A percentile compares a stretch with the other conserved stretches of the same genome.
Conservation (phyloP, 2,797 vertebrate genomes). For the Falco peregrinus region DNA sequence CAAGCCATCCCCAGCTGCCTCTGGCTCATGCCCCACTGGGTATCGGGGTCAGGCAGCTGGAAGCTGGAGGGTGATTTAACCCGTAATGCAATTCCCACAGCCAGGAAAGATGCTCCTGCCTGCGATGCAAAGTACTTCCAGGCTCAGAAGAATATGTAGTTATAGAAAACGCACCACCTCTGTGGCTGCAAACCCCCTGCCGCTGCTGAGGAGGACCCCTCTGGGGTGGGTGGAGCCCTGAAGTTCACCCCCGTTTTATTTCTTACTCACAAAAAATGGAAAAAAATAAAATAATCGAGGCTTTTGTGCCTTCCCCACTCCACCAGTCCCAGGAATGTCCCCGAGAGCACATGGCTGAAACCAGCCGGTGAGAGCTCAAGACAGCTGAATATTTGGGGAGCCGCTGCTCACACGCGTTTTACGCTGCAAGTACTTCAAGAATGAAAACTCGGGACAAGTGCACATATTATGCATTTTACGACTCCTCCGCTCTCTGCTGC, state of each 20-base stretch:
- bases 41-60: background rate
- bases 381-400: background rate
- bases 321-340: background rate
- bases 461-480: background rate
- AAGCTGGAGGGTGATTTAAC: background rate
- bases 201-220: accelerated
- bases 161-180: accelerated
- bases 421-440: background rate
- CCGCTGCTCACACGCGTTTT: background rate
- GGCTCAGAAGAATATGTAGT: accelerated
- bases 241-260: background rate
- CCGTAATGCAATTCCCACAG: accelerated
- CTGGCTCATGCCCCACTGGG: background rate
- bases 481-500: background rate
- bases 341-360: background rate
- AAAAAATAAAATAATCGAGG: accelerated
- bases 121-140: background rate
- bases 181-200: background rate
- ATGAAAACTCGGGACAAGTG: background rate
- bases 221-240: background rate
- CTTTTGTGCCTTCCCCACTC: background rate
- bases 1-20: background rate
- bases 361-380: background rate
- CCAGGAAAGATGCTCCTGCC: background rate
- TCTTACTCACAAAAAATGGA: accelerated